Evolutionary conservation across 2,888 invertebrate species (phyloP).

Genomic region (Dioctria rufipes): DNA sequence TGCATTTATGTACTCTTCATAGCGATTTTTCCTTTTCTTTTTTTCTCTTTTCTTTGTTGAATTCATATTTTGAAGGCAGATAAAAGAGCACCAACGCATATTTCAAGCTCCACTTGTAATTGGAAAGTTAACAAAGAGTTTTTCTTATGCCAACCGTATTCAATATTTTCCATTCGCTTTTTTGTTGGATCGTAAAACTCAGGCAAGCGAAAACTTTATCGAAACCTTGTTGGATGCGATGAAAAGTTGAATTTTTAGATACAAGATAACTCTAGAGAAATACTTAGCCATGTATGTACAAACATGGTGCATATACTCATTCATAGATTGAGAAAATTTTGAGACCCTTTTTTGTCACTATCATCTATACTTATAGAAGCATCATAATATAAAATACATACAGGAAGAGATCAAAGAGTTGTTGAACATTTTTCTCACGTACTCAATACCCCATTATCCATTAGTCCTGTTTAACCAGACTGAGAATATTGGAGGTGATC

Average conservation of each 20-base stretch:
- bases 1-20: background rate
- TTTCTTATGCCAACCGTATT: background rate
- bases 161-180: background rate
- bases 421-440: slow-evolving; percentile 31
- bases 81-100: slow-evolving; percentile 21
- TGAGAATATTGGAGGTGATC: slow-evolving; percentile 16
- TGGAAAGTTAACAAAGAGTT: slow-evolving; percentile 19
- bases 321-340: background rate
- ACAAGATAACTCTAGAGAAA: background rate
- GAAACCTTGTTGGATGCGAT: background rate
- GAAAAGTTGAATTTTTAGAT: background rate
- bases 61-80: slow-evolving; percentile 26
- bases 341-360: slow-evolving; percentile 9
- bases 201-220: slow-evolving; percentile 27
- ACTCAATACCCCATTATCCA: slow-evolving; percentile 3
- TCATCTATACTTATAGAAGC: background rate
- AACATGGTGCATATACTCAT: too few relatives aligned
- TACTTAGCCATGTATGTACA: background rate
- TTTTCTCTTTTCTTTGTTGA: background rate
- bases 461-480: slow-evolving; percentile 31
- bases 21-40: too few relatives aligned
- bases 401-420: slow-evolving; percentile 38
- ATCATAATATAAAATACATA: background rate
- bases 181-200: slow-evolving; percentile 7
- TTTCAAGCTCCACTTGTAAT: slow-evolving; percentile 33